Base-by-base conservation (phyloP, 2,113 vertebrate species). In the Caretta caretta region DNA sequence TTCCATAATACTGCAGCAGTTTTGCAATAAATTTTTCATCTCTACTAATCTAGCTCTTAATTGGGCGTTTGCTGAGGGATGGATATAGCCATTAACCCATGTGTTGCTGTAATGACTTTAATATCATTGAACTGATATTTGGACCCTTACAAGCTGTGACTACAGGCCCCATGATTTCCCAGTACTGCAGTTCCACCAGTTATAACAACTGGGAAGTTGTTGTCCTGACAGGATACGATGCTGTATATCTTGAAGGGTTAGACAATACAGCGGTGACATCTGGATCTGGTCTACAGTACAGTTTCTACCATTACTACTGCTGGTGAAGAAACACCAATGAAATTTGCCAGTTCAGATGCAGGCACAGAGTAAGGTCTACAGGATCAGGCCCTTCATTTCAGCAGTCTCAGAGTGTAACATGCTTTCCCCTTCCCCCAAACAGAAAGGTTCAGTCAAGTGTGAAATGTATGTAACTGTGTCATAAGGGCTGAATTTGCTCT, bases 1-100 rank as follows among this genome's bases (percentile, higher is more conserved):
- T 98, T 95, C 90, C 86, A 84, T 97, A 94, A 94, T 53, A 69
- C 92, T 51, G 49, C 35, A 83, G 84, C 97, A 95, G 96, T 97
- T 97, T 87, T 94, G 90, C 96, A 94, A 96, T 97, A 97, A 94
- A 98, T 98, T 94, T 96, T 97, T 96, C 97, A 98, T 98, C 98
- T 98, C 96, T 97, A 78, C 96, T 98, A 98, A 98, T 98, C 98
- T 98, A 89, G 92, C 81, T 96, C 97, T 97, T 98, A 96, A 97
- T 95, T 97, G 97, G 42, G 22, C 88, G 96, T 97, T 96, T 94
- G 96, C 88, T 76, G 94, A 97, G 91, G 94, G 78, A 96, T 89
- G 95, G 90, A 93, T 86, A 94, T 69, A 89, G 81, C 87, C 59
- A 93, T 98, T 98, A 98, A 98, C 97, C 96, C 96, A 88, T 95